These are phyloP conservation scores for Scaptomyza tumidula DNA, from an alignment of 2,888 invertebrate species.

Conservation along the genomic window DNA sequence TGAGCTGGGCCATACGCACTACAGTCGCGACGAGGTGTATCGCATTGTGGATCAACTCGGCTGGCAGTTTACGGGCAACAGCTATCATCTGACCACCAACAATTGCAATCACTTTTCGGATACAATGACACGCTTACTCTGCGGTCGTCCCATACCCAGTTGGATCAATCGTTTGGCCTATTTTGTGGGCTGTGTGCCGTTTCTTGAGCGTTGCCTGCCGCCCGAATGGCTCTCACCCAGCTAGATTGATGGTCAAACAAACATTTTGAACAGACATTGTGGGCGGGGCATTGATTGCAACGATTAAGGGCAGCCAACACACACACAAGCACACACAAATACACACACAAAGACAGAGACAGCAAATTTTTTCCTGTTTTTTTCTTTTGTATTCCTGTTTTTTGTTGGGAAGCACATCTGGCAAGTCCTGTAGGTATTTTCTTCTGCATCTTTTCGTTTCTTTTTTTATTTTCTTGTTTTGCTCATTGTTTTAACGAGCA, in stretches of 20 bases:
- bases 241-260: neutral
- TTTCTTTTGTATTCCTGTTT: too few relatives aligned
- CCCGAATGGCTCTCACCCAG: constrained; percentile 84
- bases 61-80: constrained; percentile 96
- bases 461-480: neutral
- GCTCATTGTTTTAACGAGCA: constrained; percentile 8
- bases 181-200: constrained; percentile 92
- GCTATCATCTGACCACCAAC: constrained; percentile 94
- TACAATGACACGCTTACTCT: constrained; percentile 93
- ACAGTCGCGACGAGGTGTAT: constrained; percentile 94
- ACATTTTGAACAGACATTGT: neutral
- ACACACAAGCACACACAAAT: neutral
- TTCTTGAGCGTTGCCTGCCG: constrained; percentile 96
- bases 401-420: neutral
- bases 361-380: neutral
- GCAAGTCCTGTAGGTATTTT: neutral
- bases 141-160: constrained; percentile 96
- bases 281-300: constrained; percentile 9
- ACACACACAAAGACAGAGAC: neutral
- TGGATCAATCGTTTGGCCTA: constrained; percentile 93
- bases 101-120: constrained; percentile 99
- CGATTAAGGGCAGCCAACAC: too few relatives aligned
- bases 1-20: constrained; percentile 96
- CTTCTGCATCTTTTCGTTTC: neutral
- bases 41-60: constrained; percentile 94